phyloP scores from a whole-genome alignment of 2,113 vertebrate species.

The Enhydra lutris region DNA sequence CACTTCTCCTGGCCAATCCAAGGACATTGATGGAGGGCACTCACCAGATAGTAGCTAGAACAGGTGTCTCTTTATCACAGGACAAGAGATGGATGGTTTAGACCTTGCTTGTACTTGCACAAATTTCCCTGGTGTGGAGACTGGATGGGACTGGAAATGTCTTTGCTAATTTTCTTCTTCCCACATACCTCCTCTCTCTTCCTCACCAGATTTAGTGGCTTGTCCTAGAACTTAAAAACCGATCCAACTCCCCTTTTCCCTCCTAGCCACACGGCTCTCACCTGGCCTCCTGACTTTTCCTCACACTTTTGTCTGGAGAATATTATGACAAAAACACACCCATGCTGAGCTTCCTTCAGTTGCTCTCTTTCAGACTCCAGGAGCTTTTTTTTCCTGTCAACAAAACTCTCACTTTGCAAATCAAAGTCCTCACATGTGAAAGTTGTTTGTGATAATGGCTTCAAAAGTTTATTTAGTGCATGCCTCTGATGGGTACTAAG shows the following conservation, averaged over 20 bases:
- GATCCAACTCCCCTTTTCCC: neutral
- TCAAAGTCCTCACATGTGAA: neutral
- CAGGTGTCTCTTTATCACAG: neutral
- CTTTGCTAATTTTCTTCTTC: neutral
- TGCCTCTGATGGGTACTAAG: neutral
- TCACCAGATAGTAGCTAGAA: neutral
- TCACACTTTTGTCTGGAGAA: neutral
- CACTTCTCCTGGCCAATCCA: neutral
- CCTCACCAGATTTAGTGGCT: neutral
- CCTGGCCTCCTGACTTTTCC: neutral
- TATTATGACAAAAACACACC: neutral
- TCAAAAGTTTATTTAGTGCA: neutral
- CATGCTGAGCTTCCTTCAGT: neutral
- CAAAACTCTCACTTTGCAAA: neutral
- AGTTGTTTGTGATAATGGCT: neutral
- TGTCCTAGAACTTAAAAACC: neutral
- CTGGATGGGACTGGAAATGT: neutral
- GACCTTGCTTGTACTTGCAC: neutral
- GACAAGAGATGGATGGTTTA: neutral
- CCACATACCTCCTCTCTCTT: neutral
- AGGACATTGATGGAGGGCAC: neutral
- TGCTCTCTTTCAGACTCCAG: neutral
- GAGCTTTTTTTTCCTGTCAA: neutral
- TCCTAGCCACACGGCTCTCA: neutral
- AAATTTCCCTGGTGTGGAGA: neutral